Conservation (phyloP, 2,888 invertebrate species). For the Pseudococcus longispinus region DNA sequence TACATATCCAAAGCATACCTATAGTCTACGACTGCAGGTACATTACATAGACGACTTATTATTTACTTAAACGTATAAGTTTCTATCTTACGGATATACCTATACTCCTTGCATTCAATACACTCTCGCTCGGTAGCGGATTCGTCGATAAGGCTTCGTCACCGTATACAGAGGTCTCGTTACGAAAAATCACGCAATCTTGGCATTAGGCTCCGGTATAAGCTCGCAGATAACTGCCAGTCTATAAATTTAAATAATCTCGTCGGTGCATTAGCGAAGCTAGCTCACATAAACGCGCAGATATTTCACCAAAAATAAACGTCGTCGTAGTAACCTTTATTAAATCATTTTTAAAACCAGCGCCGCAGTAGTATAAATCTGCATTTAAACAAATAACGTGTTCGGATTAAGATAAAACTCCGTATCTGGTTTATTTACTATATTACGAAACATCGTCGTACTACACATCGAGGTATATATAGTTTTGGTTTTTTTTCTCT, state of each 20-base stretch:
- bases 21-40: neutral
- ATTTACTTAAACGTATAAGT: too few species aligned
- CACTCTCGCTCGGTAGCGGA: neutral
- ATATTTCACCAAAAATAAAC: constrained; percentile 35
- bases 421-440: constrained; percentile 22
- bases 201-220: neutral
- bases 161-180: neutral
- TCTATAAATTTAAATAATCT: constrained; percentile 47
- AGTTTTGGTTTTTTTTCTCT: neutral
- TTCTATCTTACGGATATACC: too few species aligned
- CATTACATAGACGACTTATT: too few species aligned
- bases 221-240: constrained; percentile 10
- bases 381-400: constrained; percentile 39
- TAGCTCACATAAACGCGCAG: neutral
- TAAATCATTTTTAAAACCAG: constrained; percentile 41
- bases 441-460: neutral
- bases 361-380: constrained; percentile 12
- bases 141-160: neutral
- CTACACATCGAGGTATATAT: neutral
- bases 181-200: constrained; percentile 39
- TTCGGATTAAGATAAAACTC: constrained; percentile 33
- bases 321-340: constrained; percentile 33
- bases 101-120: too few species aligned
- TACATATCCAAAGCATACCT: too few species aligned
- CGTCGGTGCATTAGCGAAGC: neutral